Base-by-base conservation (phyloP, 2,888 invertebrate species). In the Amaurobius ferox region DNA sequence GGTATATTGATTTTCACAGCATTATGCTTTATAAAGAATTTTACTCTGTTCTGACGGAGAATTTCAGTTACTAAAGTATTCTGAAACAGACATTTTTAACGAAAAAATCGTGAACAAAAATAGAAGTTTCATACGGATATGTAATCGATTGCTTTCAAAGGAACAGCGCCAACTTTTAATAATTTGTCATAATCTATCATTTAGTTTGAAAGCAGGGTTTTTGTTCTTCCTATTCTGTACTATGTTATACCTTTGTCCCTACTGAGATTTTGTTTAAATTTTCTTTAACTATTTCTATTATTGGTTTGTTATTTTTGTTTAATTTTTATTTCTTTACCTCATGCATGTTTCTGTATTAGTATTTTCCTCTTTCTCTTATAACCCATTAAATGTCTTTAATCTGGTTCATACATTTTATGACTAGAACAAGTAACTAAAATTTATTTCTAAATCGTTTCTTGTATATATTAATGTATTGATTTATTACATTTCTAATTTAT, bases 111-210 rank as follows among this genome's bases (percentile, higher is more conserved):
- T 35, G n/a, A 44, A 44, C 11, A 9, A 35, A 35, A 16, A 44
- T 9, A 44, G 11, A 44, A 16, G 44, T 55, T 23, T 55, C 23
- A 11, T 23, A 55, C 55, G 2, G 23, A 1, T 23, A n/a, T n/a
- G 23, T 19, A 55, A 55, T 23, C 2, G 55, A 55, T 23, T 55
- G 16, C 11, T 55, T 55, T 55, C 19, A n/a, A 55, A 55, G 23
- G 23, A 23, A 55, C 55, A 23, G 23, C 23, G 55, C 23, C 55
- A 55, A 55, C 55, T 55, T 55, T 55, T 55, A 55, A 55, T 55
- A 55, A 55, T 55, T 55, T 55, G 55, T 55, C 55, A 55, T 23
- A 55, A 55, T 55, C 55, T 1, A 55, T 55, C 55, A 55, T 55
- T 55, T 55, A 23, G 55, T 23, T 55, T 55, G 55, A 55, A 55